Base-by-base conservation (phyloP, 2,797 vertebrate species). In the Cuculus canorus region DNA sequence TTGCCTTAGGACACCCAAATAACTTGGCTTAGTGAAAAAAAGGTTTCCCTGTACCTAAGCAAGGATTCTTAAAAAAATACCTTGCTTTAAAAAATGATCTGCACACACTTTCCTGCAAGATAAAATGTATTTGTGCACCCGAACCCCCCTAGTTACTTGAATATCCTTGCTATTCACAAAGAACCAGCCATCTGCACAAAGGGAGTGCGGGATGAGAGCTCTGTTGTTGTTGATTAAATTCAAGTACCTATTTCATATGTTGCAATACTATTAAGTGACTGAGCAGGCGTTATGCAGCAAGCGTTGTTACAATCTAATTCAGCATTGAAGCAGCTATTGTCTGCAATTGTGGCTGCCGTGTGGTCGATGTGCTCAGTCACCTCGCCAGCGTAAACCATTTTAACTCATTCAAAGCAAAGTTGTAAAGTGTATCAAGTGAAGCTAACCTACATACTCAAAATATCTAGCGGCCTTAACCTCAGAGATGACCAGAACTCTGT, bases 371-470 rank as follows among this genome's bases (percentile, higher is more conserved):
- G 43, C 33, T 83, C 23, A 4, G 39, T 17, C 52, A 86, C 57
- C n/a, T 54, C 53, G 41, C 30, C 66, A 24, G 14, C 4, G 12
- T 17, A 39, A 75, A 59, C 32, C 19, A 18, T 16, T 80, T n/a
- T 25, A 47, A 39, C 13, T 5, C 12, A 15, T 16, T 39, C 19
- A 43, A 35, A 82, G n/a, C 52, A 15, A 24, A 72, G 43, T 13
- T 45, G 13, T 4, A 32, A 81, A 70, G 48, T 22, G 43, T 17
- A 23, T 70, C 30, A 17, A 1, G 2, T 47, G 33, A 60, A 43
- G 24, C 47, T n/a, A 25, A 54, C 1, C 1, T 13, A 5, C 0
- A 0, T 0, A 3, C 41, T 68, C 63, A 53, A 30, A 68, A 9
- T 16, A 59, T 2, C 52, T n/a, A 33, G 12, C 4, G 5, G 39